Conservation (phyloP, 2,113 vertebrate genomes). For the Rhipidura dahli region DNA sequence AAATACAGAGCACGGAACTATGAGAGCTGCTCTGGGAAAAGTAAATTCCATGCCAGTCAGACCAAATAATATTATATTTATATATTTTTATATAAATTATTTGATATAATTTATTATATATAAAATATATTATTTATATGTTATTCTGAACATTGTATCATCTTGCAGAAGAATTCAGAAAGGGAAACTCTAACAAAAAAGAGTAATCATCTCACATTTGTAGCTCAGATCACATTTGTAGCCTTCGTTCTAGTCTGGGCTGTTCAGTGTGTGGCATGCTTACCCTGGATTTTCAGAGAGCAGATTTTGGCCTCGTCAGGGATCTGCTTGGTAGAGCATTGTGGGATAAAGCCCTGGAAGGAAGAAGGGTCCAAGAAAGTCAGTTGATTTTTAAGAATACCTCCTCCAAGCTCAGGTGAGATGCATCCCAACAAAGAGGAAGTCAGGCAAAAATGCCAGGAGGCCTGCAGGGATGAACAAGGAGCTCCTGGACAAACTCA, state of each 20-base stretch:
- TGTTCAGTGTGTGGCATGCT: background rate
- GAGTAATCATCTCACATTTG: background rate
- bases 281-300: background rate
- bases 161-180: background rate
- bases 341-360: background rate
- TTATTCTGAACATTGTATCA: background rate
- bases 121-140: background rate
- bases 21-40: background rate
- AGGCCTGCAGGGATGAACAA: background rate
- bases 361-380: background rate
- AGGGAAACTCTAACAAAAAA: background rate
- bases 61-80: no score
- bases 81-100: background rate
- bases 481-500: background rate
- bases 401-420: background rate
- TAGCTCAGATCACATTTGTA: background rate
- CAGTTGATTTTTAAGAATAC: background rate
- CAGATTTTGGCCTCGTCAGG: background rate
- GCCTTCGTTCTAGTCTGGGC: background rate
- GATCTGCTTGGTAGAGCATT: background rate
- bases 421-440: background rate
- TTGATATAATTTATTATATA: background rate
- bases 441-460: background rate
- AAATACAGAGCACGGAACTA: background rate
- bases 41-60: background rate